A percentile compares a stretch with the other conserved stretches of the same genome.
phyloP scores from a whole-genome alignment of 2,797 vertebrate species.

The Chiloscyllium punctatum region DNA sequence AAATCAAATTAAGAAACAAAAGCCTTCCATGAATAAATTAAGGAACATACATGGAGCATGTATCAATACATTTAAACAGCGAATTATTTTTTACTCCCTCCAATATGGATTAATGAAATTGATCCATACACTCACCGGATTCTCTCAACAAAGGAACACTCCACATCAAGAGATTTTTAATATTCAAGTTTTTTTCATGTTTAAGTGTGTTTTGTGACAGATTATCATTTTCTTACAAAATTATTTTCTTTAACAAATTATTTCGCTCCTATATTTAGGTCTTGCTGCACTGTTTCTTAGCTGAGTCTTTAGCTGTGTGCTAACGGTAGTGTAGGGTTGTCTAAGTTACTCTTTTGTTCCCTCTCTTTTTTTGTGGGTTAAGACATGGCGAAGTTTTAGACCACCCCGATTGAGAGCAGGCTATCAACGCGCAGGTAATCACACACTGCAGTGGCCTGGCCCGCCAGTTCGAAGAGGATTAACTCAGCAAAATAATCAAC shows the following conservation, averaged over 20 bases:
- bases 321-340: not conserved
- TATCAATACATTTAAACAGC: not conserved
- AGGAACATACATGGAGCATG: not conserved
- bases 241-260: not conserved
- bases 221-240: not conserved
- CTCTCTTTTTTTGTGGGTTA: not conserved
- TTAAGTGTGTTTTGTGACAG: not conserved
- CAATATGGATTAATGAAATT: not conserved
- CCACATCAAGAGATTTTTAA: not conserved
- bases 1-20: not conserved
- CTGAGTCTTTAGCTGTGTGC: not conserved
- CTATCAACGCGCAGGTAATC: not conserved
- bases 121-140: not conserved
- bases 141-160: not conserved
- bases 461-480: not conserved
- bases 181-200: not conserved
- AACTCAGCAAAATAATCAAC: not conserved
- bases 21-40: conserved; percentile 1
- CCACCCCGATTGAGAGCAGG: not conserved
- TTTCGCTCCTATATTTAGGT: not conserved
- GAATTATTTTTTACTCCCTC: not conserved
- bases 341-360: not conserved
- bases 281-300: not conserved
- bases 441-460: not conserved
- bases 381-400: not conserved